Base-by-base conservation (phyloP, 2,113 vertebrate genomes). In the Isichthys henryi region DNA sequence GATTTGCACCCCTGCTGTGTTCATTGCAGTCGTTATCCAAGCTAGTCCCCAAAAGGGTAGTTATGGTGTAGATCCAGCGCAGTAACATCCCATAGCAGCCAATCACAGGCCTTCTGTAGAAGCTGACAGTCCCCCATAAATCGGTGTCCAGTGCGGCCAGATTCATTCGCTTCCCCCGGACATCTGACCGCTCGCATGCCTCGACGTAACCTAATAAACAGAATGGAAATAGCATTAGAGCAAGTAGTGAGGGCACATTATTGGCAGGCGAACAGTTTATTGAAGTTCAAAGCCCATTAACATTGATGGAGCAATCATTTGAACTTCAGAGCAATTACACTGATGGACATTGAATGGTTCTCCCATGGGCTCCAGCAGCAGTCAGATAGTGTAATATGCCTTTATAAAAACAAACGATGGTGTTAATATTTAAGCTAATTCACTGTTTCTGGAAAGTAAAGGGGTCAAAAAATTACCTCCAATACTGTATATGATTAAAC, bases 261-360 rank as follows among this genome's bases (percentile, higher is more conserved):
- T 97, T 94, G 96, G 96, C 96, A 96, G 96, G 96, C 96, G 96
- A 97, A 95, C 96, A 96, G 96, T 97, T 97, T 97, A 97, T 97
- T 96, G 96, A 96, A 97, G 97, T 96, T 96, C 96, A 97, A 96
- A 97, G 96, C 96, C 96, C 96, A 97, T 97, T 97, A 97, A 97
- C 96, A 97, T 97, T 97, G 96, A 97, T 97, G 96, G 96, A 96
- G 96, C 96, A 97, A 97, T 97, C 97, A 97, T 97, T 97, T 96
- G 96, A 96, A 96, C 96, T 97, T 96, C 95, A 96, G 96, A 96
- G 96, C 96, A 97, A 97, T 97, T 97, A 97, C 96, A 94, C 95
- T 96, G 96, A 96, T 96, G 95, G 96, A 95, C 95, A 88, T 95
- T 97, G 96, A 96, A 97, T 96, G 96, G 95, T 95, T 96, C 93